Evolutionary conservation across 2,888 invertebrate species (phyloP), one percentile per base, ranked within the genome.

Genomic region (Diaperis boleti): DNA sequence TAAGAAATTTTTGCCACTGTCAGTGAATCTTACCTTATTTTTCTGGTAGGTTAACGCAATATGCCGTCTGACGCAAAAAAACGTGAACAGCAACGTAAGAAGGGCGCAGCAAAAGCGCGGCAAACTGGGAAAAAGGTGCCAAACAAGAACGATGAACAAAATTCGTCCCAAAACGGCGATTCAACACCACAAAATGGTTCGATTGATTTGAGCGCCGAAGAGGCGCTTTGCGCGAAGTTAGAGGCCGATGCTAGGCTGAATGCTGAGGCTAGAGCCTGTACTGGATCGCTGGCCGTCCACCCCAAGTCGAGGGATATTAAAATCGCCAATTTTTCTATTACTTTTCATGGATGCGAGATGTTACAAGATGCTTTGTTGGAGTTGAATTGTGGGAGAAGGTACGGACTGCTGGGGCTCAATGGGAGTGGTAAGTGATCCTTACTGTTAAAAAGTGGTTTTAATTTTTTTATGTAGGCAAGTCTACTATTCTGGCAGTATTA

Each of bases 21-120:
- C 26, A 44, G 3, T 31, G 2, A 17, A 26, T 10, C 4, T 13
- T 15, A 15, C 13, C 18, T 18, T n/a, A 4, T 44, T 4, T 41
- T 5, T 10, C 0, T 10, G 20, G 15, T 31, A 60, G 60, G 47
- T 55, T 55, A 47, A 60, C 3, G 31, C 37, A 59, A 6, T 72
- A 99, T 99, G 99, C 98, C 99, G 81, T 99, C 99, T 75, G 98
- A 98, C 83, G 91, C 97, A 26, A 98, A 99, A 83, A 98, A 99
- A 87, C 95, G 96, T 79, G 92, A 97, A 81, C 96, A 95, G 79
- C 95, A 95, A 79, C 95, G 96, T 82, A 99, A 98, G 83, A 99
- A 98, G 81, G 97, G 96, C 71, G 94, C 95, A 54, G 92, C 94
- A 2, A 92, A 91, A 78, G 89, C 88, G 65, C 88, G 92, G 62